Base-by-base conservation (phyloP, 2,113 vertebrate species). In the Meriones unguiculatus region DNA sequence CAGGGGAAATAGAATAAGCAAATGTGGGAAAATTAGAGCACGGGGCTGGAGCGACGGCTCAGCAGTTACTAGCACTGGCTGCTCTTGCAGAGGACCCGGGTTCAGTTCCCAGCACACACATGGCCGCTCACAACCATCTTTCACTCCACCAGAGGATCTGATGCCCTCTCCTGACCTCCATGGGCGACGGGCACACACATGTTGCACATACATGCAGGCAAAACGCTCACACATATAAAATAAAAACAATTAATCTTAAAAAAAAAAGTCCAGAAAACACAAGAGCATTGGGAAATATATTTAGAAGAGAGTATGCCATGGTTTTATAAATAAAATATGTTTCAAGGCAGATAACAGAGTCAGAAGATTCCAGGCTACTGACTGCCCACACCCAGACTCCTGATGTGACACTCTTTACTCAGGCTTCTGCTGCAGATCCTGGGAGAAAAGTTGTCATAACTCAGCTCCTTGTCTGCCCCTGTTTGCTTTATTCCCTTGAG, bases 251-350 rank as follows among this genome's bases (percentile, higher is more conserved):
- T 20, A 41, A 28, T 46, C 32, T n/a, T 80, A 54, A 84, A 84
- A 38, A 62, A 38, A 2, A 35, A 75, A 87, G 24, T 46, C 41
- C 12, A 7, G 22, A 88, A 92, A 69, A 80, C 22, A 82, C 25
- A 64, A 75, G 57, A 11, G 7, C 96, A 70, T 78, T 77, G 81
- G 50, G 64, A 59, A 91, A 84, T 86, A 17, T 50, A 46, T 76
- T 91, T 85, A 87, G 72, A 92, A 77, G 80, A 57, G 62, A 72
- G 78, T 91, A 96, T 38, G 22, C 2, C 38, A 14, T 25, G 38
- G 28, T 41, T 96, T 76, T 41, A 59, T 75, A 46, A 95, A 64
- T 8, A 69, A 91, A 77, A 57, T 30, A 38, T 7, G 25, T 54
- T 18, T 1, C 12, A 15, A 59, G 35, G 35, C 38, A 67, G 22